A percentile compares a stretch with the other conserved stretches of the same genome.
phyloP scores from a whole-genome alignment of 1,140 invertebrate species.

The Anthonomus grandis region DNA sequence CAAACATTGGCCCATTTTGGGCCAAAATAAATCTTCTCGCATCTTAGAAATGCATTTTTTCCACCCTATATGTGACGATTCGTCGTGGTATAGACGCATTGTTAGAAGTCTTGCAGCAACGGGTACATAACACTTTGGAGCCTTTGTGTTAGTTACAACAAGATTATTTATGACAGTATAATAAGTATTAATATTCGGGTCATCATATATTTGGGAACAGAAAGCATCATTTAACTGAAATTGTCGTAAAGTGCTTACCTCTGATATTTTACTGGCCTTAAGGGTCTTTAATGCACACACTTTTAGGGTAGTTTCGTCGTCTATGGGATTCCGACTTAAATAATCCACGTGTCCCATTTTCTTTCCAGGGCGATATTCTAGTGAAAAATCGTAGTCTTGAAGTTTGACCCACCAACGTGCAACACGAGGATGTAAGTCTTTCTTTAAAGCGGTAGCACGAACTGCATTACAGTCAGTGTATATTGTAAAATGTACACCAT shows the following conservation, averaged over 20 bases:
- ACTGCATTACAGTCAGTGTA: constrained; percentile 43
- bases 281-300: too few relatives aligned
- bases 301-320: too few relatives aligned
- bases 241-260: neutral
- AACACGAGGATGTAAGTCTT: constrained; percentile 37
- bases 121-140: constrained; percentile 24
- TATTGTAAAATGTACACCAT: constrained; percentile 40
- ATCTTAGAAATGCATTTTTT: constrained; percentile 2
- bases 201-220: neutral
- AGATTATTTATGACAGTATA: too few relatives aligned
- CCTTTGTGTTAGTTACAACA: neutral
- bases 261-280: too few relatives aligned
- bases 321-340: constrained; percentile 19
- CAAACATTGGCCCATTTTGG: constrained; percentile 10
- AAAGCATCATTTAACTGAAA: constrained; percentile 8
- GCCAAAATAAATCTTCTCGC: constrained; percentile 9
- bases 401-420: constrained; percentile 38
- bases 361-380: constrained; percentile 23
- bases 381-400: neutral
- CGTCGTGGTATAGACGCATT: constrained; percentile 17
- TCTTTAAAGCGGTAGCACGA: constrained; percentile 28
- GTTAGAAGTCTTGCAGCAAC: constrained; percentile 3
- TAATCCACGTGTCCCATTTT: constrained; percentile 26
- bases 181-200: too few relatives aligned
- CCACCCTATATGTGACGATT: constrained; percentile 11